These are phyloP conservation scores for Volucella bombylans DNA, from an alignment of 2,888 invertebrate species.

Conservation along the genomic window DNA sequence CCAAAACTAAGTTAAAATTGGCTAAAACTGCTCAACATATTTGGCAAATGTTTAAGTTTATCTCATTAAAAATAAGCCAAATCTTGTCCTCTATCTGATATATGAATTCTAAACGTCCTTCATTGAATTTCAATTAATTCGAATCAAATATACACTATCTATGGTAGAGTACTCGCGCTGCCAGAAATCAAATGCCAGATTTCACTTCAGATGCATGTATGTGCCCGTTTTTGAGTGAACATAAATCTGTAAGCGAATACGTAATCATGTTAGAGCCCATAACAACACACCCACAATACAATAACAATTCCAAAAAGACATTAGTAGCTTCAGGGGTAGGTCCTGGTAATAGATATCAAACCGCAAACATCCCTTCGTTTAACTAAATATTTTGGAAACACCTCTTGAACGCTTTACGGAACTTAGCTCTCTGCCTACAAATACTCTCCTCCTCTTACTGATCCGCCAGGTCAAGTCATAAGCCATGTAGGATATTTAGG, in stretches of 20 bases:
- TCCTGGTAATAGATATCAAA: constrained; percentile 22
- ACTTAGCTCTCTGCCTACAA: neutral
- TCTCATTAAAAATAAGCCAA: too few species aligned
- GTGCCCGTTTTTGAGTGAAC: neutral
- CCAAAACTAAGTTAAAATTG: too few species aligned
- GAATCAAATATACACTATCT: constrained; percentile 36
- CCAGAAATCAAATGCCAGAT: constrained; percentile 11
- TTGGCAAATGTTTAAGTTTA: too few species aligned
- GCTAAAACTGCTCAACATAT: too few species aligned
- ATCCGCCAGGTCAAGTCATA: neutral
- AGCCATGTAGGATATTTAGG: constrained; percentile 32
- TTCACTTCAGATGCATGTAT: too few species aligned
- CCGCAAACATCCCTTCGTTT: constrained; percentile 7
- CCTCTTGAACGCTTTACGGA: constrained; percentile 10
- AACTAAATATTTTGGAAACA: constrained; percentile 45
- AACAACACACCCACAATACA: constrained; percentile 2
- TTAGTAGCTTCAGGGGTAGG: constrained; percentile 1
- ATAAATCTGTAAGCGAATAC: constrained; percentile 5
- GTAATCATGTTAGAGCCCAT: constrained; percentile 9
- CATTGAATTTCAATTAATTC: constrained; percentile 25
- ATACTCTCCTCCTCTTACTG: neutral
- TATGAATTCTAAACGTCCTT: neutral
- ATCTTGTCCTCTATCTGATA: too few species aligned
- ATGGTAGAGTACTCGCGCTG: constrained; percentile 10
- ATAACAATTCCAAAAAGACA: constrained; percentile 34